Base-by-base conservation (phyloP, 2,797 vertebrate genomes). In the Neomorphus geoffroyi region DNA sequence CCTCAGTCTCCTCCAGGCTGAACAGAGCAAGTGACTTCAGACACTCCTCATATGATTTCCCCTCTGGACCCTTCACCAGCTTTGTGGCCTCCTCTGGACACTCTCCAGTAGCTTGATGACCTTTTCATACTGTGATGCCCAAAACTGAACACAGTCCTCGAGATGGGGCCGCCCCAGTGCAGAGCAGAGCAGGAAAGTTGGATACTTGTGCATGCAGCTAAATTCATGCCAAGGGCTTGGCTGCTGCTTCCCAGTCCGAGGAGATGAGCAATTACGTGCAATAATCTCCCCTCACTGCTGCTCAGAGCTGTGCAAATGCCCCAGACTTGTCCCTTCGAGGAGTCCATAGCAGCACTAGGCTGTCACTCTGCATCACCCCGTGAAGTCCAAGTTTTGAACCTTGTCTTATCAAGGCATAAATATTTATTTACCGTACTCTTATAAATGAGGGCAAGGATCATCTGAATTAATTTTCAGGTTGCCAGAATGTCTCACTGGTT, bases 351-450 rank as follows among this genome's bases (percentile, higher is more conserved):
- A 89, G 51, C 41, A 13, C 18, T 8, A 4, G 8, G 22, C 58
- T 67, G 46, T 56, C 43, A 7, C 32, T 41, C 37, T 37, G 32
- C 3, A 41, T 56, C 64, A 5, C 37, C 14, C 39, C 1, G 3
- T 37, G 28, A 45, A 66, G 28, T 37, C 64, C 33, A 5, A 2
- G 15, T 26, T 32, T 21, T 57, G 33, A 64, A 27, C 57, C 24
- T 84, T 86, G 41, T 75, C 92, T 86, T 90, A 84, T 54, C 28
- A 72, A 93, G 45, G 24, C 33, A 60, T 75, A 92, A 84, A 84
- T 86, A 95, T 75, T 82, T 90, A 85, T 95, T 94, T 92, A 54
- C 58, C 74, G 4, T 66, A 26, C 15, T 65, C 33, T 18, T n/a
- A 46, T 33, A 88, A 88, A 92, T 75, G 21, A 95, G 84, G 48